Conservation (phyloP, 2,797 vertebrate species). For the Psittacula echo region DNA sequence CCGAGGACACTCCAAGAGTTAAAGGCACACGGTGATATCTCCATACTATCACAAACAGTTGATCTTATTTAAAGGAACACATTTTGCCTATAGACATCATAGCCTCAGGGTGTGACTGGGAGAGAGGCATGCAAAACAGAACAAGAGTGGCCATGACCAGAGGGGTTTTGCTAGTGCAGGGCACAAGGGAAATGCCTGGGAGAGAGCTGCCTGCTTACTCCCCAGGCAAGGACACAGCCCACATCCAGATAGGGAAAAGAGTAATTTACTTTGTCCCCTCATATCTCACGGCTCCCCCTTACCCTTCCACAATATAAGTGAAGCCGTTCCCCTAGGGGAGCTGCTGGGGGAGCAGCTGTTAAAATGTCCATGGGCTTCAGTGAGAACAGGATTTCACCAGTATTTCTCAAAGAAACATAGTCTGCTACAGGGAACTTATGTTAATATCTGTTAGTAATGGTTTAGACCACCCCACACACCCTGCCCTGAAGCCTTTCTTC, state of each 20-base stretch:
- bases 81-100: constrained; percentile 27
- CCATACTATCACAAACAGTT: neutral
- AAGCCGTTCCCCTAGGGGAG: neutral
- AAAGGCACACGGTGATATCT: neutral
- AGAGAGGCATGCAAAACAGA: neutral
- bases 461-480: neutral
- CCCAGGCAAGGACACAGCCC: neutral
- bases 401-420: neutral
- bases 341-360: neutral
- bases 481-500: neutral
- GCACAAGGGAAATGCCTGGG: neutral
- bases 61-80: constrained; percentile 45
- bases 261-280: neutral
- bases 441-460: neutral
- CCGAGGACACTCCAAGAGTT: neutral
- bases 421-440: neutral
- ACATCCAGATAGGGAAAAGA: neutral
- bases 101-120: neutral
- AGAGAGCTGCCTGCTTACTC: neutral
- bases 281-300: neutral
- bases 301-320: neutral
- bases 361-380: neutral
- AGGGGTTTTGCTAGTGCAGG: neutral
- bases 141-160: neutral
- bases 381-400: neutral